Evolutionary conservation across 2,797 vertebrate species (phyloP).

Genomic region (Microcaecilia unicolor): DNA sequence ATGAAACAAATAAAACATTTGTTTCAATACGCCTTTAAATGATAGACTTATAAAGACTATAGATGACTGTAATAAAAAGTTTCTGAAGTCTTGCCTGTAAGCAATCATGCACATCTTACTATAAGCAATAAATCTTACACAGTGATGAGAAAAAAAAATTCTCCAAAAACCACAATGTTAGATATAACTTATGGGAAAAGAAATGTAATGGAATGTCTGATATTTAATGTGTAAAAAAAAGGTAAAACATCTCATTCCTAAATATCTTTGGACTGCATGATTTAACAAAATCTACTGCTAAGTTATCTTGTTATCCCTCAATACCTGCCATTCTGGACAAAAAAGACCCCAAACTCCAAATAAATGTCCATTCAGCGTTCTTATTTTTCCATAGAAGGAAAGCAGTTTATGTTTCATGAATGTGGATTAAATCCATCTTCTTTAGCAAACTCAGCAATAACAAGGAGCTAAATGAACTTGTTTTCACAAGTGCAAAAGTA

Average conservation of each 20-base stretch:
- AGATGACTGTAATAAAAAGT: constrained; percentile 69
- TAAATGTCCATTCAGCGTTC: constrained; percentile 39
- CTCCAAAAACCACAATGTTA: constrained; percentile 51
- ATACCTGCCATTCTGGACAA: constrained; percentile 29
- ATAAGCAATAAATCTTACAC: constrained; percentile 67
- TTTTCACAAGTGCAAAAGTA: too few relatives aligned
- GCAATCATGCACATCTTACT: constrained; percentile 70
- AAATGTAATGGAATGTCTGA: constrained; percentile 26
- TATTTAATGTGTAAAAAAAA: not conserved
- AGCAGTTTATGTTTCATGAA: constrained; percentile 41
- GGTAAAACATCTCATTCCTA: not conserved
- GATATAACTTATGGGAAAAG: constrained; percentile 57
- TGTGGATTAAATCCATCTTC: constrained; percentile 25
- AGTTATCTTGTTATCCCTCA: constrained; percentile 33
- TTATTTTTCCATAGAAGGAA: constrained; percentile 36
- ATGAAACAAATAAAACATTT: constrained; percentile 67
- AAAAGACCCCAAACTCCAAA: too few relatives aligned
- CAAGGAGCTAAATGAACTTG: constrained; percentile 40
- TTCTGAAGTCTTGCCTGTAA: constrained; percentile 74
- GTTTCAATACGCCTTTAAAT: constrained; percentile 89
- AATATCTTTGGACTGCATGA: constrained; percentile 48
- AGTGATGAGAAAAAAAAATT: constrained; percentile 47
- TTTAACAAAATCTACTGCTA: constrained; percentile 42
- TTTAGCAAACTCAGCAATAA: constrained; percentile 41
- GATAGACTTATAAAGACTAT: constrained; percentile 72